Base-by-base conservation (phyloP, 2,888 invertebrate genomes). In the Hemicrepidius hirtus region DNA sequence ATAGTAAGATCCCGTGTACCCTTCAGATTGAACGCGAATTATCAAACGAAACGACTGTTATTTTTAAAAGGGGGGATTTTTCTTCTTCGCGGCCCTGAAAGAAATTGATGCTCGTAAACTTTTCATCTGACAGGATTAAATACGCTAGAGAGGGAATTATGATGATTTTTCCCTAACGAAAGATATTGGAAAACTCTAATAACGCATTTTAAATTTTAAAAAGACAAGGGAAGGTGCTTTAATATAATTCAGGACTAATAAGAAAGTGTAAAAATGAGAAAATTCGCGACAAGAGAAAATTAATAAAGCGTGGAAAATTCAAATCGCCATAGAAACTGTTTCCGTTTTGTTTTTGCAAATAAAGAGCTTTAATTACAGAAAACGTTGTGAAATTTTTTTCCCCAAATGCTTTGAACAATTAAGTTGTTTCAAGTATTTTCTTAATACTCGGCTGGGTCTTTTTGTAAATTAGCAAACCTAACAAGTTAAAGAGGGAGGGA, bases 331-430 rank as follows among this genome's bases (percentile, higher is more conserved):
- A n/a, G n/a, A n/a, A n/a, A n/a, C n/a, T n/a, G n/a, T n/a, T n/a
- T n/a, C n/a, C n/a, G n/a, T n/a, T n/a, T n/a, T n/a, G 32, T 32
- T 32, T 32, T 32, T 5, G 9, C 9, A 32, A 32, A 32, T 9
- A 32, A 32, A 9, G 32, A 7, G 7, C 9, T 32, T 32, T 32
- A 32, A 32, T 32, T 9, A 9, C 32, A n/a, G n/a, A n/a, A n/a
- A n/a, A n/a, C n/a, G n/a, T n/a, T n/a, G n/a, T n/a, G n/a, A n/a
- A n/a, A n/a, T n/a, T n/a, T n/a, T n/a, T n/a, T n/a, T n/a, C n/a
- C n/a, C n/a, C n/a, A n/a, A n/a, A n/a, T n/a, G n/a, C 50, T 53
- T 53, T 53, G 28, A 24, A 13, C 12, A 53, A 53, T 53, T 53
- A 53, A 44, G 13, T 18, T 13, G 53, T 7, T 10, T 13, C 12